Evolutionary conservation across 1,140 invertebrate genomes (phyloP), one percentile per base, ranked within the genome.

Genomic region (Samia ricini): DNA sequence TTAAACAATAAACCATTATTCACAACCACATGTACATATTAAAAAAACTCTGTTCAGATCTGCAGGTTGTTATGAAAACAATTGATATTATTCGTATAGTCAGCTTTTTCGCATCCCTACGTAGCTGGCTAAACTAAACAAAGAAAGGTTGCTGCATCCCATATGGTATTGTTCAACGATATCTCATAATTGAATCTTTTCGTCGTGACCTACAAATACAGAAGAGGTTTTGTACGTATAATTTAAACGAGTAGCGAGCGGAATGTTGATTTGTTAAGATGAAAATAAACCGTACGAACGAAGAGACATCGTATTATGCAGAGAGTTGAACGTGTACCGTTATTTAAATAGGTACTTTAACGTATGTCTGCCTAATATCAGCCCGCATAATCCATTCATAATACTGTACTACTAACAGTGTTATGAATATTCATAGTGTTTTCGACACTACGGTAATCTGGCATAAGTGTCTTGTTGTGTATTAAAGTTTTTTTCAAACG

Each of bases 111-210:
- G 69, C 74, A 79, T 74, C 71, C 72, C 68, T 69, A 75, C 76
- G 71, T 77, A 79, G 75, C 72, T 58, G 60, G 64, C 68, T 78
- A 79, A 78, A 81, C 68, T 79, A 79, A 79, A 81, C 79, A 81
- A 83, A 81, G 80, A 78, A 77, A 74, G 71, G 61, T 74, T 78
- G 72, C 63, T 56, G 70, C 68, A 77, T 76, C 71, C 63, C 61
- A 65, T 71, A 71, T 66, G 57, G 76, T 76, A 85, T 82, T 85
- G 79, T 85, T 83, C 67, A 63, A 48, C 60, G 71, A 74, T 84
- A 87, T 87, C 84, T 77, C 60, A 72, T 78, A 87, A 84, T 85
- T 83, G 77, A 83, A 87, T 87, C 82, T 85, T 74, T 73, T 74
- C 66, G 76, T 68, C 59, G 63, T 76, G 74, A 77, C 74, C 70